Percentiles rank a stretch among this genome's conserved stretches.
Conservation (phyloP, 1,140 invertebrate species). For the Micrasema minimum region DNA sequence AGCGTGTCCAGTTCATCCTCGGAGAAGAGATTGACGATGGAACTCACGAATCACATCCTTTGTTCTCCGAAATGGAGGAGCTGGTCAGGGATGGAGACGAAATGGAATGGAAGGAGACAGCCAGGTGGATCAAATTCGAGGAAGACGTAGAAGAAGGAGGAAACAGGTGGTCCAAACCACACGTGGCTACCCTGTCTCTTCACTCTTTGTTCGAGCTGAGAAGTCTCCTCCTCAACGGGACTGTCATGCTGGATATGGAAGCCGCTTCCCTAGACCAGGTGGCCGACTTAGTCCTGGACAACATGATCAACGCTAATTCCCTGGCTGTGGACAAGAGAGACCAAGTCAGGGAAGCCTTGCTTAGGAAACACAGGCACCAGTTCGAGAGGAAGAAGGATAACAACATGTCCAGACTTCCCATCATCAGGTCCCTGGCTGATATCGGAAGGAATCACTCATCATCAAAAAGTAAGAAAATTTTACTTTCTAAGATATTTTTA, state of each 20-base stretch:
- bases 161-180: conserved; percentile 94
- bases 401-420: conserved; percentile 85
- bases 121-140: conserved; percentile 95
- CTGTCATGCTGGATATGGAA: conserved; percentile 92
- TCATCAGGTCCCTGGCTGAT: conserved; percentile 95
- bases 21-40: conserved; percentile 92
- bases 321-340: conserved; percentile 82
- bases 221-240: conserved; percentile 87
- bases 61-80: conserved; percentile 97
- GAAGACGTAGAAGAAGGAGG: conserved; percentile 95
- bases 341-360: conserved; percentile 86
- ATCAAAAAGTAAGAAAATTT: conserved; percentile 86
- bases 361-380: conserved; percentile 94
- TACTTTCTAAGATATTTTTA: too few relatives aligned
- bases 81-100: conserved; percentile 87
- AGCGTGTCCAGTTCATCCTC: conserved; percentile 94
- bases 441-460: conserved; percentile 96
- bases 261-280: conserved; percentile 86
- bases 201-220: conserved; percentile 91
- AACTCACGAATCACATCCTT: conserved; percentile 83
- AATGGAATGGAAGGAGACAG: conserved; percentile 97
- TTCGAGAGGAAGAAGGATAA: conserved; percentile 86
- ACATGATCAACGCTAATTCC: conserved; percentile 85
- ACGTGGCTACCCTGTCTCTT: conserved; percentile 90
- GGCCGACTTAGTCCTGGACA: conserved; percentile 90